These are phyloP conservation scores for Cydia pomonella DNA, from an alignment of 1,140 invertebrate species.

Conservation along the genomic window DNA sequence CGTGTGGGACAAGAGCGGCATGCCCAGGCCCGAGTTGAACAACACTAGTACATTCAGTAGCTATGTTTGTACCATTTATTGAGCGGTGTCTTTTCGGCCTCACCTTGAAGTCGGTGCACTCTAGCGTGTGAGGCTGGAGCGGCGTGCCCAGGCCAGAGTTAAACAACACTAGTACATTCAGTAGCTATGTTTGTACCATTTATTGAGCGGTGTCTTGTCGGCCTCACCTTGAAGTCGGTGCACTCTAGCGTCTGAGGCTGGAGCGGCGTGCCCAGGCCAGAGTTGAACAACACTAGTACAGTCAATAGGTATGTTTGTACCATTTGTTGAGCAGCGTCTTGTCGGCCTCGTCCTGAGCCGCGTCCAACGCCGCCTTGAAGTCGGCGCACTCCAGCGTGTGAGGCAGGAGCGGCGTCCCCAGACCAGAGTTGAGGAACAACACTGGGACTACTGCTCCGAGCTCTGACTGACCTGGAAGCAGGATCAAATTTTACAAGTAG, in stretches of 20 bases:
- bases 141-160: conserved; percentile 88
- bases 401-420: conserved; percentile 88
- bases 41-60: too few species aligned
- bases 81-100: too few species aligned
- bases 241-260: conserved; percentile 88
- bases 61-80: too few species aligned
- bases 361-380: conserved; percentile 86
- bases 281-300: too few species aligned
- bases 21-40: too few species aligned
- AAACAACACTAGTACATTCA: conserved; percentile 53
- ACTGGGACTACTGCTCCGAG: conserved; percentile 87
- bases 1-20: too few species aligned
- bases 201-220: conserved; percentile 79
- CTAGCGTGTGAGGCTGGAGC: conserved; percentile 87
- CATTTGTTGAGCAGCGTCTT: conserved; percentile 83
- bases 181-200: conserved; percentile 84
- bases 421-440: conserved; percentile 87
- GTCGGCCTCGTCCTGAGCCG: conserved; percentile 83
- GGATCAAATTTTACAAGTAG: too few species aligned
- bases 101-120: conserved; percentile 87
- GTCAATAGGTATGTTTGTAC: conserved; percentile 78
- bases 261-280: conserved; percentile 86
- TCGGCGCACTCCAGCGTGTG: conserved; percentile 88
- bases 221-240: conserved; percentile 87
- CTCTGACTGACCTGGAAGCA: conserved; percentile 84